Percentiles rank a stretch among this genome's conserved stretches.
phyloP scores from a whole-genome alignment of 2,888 invertebrate species.

The Hemaris fuciformis region DNA sequence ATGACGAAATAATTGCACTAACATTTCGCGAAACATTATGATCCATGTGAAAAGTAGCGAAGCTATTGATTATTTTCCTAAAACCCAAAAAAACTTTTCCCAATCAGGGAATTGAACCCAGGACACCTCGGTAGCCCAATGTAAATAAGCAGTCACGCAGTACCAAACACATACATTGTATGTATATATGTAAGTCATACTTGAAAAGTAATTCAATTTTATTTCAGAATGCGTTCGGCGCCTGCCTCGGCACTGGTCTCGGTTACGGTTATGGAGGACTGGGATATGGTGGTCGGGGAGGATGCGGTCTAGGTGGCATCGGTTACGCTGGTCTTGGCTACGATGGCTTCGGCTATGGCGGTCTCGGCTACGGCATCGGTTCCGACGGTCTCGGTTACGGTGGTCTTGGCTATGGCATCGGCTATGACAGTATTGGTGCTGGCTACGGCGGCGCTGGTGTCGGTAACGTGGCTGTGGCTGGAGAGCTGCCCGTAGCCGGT shows the following conservation, averaged over 20 bases:
- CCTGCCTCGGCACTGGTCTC: not conserved
- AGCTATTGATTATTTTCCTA: too few relatives aligned
- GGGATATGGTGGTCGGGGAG: constrained; percentile 15
- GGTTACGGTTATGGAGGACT: not conserved
- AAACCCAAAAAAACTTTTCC: too few relatives aligned
- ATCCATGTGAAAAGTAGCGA: too few relatives aligned
- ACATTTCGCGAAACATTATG: too few relatives aligned
- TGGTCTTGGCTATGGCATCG: constrained; percentile 20
- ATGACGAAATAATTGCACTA: too few relatives aligned
- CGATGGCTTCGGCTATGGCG: constrained; percentile 16
- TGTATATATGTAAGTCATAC: not conserved
- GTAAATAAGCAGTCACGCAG: too few relatives aligned
- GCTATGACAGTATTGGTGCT: constrained; percentile 31
- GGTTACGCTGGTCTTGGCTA: constrained; percentile 26
- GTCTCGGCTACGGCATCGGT: constrained; percentile 16
- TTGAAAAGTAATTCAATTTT: not conserved
- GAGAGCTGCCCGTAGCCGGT: constrained; percentile 40
- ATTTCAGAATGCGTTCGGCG: constrained; percentile 4
- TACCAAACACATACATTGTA: too few relatives aligned
- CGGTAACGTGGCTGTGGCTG: constrained; percentile 18
- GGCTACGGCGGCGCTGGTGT: constrained; percentile 15
- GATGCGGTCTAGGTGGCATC: constrained; percentile 13
- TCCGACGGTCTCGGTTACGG: constrained; percentile 13
- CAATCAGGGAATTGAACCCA: too few relatives aligned
- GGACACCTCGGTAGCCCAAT: too few relatives aligned